These are phyloP conservation scores for Apamea crenata DNA, from an alignment of 2,888 invertebrate species.

Conservation along the genomic window DNA sequence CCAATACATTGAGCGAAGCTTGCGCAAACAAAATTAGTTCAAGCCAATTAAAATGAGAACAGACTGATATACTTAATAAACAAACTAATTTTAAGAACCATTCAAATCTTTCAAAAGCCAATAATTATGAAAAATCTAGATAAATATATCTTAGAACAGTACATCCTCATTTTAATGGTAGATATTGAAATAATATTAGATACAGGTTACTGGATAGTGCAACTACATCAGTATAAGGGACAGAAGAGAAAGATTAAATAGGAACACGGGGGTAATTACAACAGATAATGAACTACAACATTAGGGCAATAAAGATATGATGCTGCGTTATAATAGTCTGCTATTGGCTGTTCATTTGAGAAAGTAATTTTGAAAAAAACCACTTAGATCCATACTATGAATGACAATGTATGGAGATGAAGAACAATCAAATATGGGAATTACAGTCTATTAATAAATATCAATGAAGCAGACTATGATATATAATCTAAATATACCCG, in stretches of 20 bases:
- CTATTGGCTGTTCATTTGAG: slow-evolving; percentile 63
- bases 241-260: slow-evolving; percentile 11
- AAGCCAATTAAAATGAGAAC: slow-evolving; percentile 89
- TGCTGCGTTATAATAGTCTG: slow-evolving; percentile 48
- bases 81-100: not conserved
- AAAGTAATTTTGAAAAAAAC: slow-evolving; percentile 33
- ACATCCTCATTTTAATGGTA: slow-evolving; percentile 69
- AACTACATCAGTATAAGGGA: slow-evolving; percentile 47
- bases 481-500: slow-evolving; percentile 31
- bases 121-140: not conserved
- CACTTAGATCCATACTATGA: slow-evolving; percentile 48
- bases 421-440: slow-evolving; percentile 37
- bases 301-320: slow-evolving; percentile 11
- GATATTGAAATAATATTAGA: slow-evolving; percentile 50
- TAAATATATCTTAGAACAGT: not conserved
- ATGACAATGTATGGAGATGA: slow-evolving; percentile 56
- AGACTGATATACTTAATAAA: slow-evolving; percentile 63
- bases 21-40: slow-evolving; percentile 89
- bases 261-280: slow-evolving; percentile 8
- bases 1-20: slow-evolving; percentile 88
- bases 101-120: not conserved
- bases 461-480: slow-evolving; percentile 55
- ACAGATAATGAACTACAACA: slow-evolving; percentile 14
- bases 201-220: slow-evolving; percentile 61
- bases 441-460: slow-evolving; percentile 18